Evolutionary conservation across 2,888 invertebrate species (phyloP).

Genomic region (Nebria salina): DNA sequence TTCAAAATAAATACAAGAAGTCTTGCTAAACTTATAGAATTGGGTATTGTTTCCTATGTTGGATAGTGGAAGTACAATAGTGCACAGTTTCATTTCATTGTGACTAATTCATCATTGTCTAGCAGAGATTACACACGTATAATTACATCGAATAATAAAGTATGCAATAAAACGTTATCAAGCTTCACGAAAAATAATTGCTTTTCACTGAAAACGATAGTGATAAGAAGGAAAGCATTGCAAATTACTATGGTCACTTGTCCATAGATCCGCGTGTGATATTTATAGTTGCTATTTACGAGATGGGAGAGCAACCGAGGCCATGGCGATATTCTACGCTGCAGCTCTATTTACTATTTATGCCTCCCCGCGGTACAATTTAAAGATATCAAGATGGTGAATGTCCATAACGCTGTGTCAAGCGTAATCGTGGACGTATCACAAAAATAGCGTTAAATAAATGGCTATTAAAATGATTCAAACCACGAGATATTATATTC

Average conservation of each 20-base stretch:
- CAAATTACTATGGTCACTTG: conserved; percentile 34
- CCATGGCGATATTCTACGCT: conserved; percentile 15
- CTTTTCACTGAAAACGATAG: not conserved
- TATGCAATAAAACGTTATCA: conserved; percentile 1
- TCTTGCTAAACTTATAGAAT: no score
- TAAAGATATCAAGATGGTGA: conserved; percentile 62
- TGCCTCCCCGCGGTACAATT: conserved; percentile 60
- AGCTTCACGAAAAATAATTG: not conserved
- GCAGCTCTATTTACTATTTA: conserved; percentile 62
- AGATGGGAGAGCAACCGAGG: conserved; percentile 57
- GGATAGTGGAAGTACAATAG: not conserved
- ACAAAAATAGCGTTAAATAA: not conserved
- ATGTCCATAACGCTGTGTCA: conserved; percentile 49
- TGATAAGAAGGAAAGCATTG: not conserved
- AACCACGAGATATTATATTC: not conserved
- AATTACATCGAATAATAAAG: not conserved
- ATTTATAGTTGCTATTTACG: conserved; percentile 60
- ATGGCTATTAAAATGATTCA: not conserved
- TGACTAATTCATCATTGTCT: not conserved
- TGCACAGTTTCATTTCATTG: not conserved
- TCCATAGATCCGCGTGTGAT: conserved; percentile 49
- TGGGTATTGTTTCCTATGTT: not conserved
- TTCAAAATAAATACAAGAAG: no score
- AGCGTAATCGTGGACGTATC: conserved; percentile 22
- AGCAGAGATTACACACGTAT: not conserved